A percentile compares a stretch with the other conserved stretches of the same genome.
phyloP scores from a whole-genome alignment of 2,113 vertebrate species.

The Chloropsis hardwickii region DNA sequence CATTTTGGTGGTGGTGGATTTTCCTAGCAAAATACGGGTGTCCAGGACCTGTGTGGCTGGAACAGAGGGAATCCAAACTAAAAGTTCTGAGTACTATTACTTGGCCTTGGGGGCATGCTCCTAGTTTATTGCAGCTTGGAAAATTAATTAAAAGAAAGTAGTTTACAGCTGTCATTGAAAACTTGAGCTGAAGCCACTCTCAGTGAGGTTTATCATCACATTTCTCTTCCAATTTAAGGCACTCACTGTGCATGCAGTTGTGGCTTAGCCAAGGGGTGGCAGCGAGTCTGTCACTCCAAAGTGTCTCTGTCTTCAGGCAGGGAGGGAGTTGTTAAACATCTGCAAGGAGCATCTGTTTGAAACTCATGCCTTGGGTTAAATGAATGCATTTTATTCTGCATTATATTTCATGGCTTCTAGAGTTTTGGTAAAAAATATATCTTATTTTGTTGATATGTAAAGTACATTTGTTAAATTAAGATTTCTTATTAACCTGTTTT shows the following conservation, averaged over 20 bases:
- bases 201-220: background rate
- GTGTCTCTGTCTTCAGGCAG: background rate
- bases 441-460: background rate
- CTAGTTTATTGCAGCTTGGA: background rate
- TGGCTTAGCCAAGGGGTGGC: background rate
- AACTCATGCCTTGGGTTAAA: background rate
- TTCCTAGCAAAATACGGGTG: accelerated
- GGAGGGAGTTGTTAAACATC: background rate
- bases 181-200: background rate
- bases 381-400: background rate
- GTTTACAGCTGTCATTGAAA: background rate
- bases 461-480: background rate
- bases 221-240: background rate
- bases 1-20: accelerated
- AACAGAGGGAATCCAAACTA: background rate
- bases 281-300: background rate
- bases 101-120: background rate
- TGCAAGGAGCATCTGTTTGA: background rate
- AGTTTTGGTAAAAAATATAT: background rate
- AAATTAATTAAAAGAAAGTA: background rate
- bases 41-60: background rate
- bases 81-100: background rate
- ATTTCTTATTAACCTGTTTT: background rate
- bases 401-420: background rate
- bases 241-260: accelerated